phyloP scores from a whole-genome alignment of 1,140 invertebrate species.

The Drosophila persimilis region DNA sequence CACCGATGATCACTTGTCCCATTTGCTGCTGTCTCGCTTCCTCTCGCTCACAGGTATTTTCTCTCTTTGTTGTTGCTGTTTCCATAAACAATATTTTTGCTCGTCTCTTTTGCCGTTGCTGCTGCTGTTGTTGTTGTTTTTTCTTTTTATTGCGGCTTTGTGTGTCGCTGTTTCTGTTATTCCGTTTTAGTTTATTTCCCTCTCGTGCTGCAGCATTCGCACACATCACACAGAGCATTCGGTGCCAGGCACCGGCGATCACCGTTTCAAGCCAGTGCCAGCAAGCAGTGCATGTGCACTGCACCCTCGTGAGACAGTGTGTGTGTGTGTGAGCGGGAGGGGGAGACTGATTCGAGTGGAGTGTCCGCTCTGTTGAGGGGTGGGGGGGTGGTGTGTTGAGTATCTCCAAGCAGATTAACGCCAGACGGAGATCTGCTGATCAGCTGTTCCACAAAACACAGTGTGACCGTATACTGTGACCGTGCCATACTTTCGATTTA shows the following conservation, averaged over 20 bases:
- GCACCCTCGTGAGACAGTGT: conserved; percentile 5
- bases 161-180: conserved; percentile 20
- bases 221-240: conserved; percentile 17
- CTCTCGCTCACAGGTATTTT: conserved; percentile 49
- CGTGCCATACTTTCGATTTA: too few species aligned
- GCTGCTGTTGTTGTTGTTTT: conserved; percentile 40
- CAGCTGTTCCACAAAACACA: too few species aligned
- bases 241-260: conserved; percentile 75
- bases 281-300: conserved; percentile 68
- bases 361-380: too few species aligned
- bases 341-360: background rate
- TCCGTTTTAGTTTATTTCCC: conserved; percentile 17
- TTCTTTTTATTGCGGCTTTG: conserved; percentile 41
- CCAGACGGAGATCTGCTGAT: too few species aligned
- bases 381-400: too few species aligned
- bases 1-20: conserved; percentile 46
- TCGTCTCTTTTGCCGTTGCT: conserved; percentile 31
- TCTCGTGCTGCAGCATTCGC: conserved; percentile 45
- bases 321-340: background rate
- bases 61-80: conserved; percentile 42
- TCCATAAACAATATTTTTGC: conserved; percentile 58
- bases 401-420: too few species aligned
- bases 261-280: conserved; percentile 67
- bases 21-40: background rate
- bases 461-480: too few species aligned